Evolutionary conservation across 2,797 vertebrate species (phyloP), one percentile per base, ranked within the genome.

Genomic region (Dicrostonyx torquatus): DNA sequence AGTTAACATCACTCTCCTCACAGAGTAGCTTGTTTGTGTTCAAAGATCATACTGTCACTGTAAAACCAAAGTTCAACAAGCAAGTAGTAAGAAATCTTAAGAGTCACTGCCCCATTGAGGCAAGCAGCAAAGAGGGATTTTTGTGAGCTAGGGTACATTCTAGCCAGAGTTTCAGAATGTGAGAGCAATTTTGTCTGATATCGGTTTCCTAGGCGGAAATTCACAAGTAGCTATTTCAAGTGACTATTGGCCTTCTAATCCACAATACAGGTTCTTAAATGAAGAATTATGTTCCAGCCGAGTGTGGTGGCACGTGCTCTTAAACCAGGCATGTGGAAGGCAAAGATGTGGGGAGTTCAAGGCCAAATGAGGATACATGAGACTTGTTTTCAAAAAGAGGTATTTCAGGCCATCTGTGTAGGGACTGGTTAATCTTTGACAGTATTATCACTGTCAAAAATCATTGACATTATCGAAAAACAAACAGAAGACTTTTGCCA

Each of bases 141-240:
- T 80, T 95, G 20, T 94, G 80, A 89, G 62, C 91, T 70, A 66
- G 31, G 43, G n/a, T 93, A 43, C 43, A 80, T 68, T 76, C 15
- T 60, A 40, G 34, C 29, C 22, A 58, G 77, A 79, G 37, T 90
- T 90, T 88, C 70, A 89, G 50, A 83, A 87, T 58, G 45, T 88
- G 31, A 18, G 50, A 76, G 31, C 60, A 82, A 31, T 94, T 20
- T 68, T 48, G 22, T 89, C 7, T 90, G 31, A 82, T 73, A 82
- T 20, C 73, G 43, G 40, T 48, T 77, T 29, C 24, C 75, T 79
- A n/a, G 77, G 83, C 43, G 26, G 76, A 90, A 94, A 87, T 95
- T 80, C 90, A 73, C 37, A 95, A 83, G 64, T 73, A 73, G 31
- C 10, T 58, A 62, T 90, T 97, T 90, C 78, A 82, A 85, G 40